phyloP scores from a whole-genome alignment of 2,797 vertebrate genomes.

The Alca torda region DNA sequence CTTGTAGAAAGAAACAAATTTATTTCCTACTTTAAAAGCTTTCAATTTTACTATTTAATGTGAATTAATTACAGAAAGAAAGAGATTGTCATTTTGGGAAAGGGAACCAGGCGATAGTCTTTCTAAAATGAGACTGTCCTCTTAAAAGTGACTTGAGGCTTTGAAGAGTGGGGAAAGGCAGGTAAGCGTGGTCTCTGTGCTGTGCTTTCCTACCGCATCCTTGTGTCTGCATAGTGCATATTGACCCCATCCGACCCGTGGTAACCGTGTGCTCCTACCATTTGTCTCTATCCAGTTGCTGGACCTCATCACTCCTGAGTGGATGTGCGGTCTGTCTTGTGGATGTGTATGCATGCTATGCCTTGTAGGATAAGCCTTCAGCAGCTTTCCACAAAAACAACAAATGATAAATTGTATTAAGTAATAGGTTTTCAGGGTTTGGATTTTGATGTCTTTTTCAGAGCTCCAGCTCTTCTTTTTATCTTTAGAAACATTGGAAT shows the following conservation, averaged over 20 bases:
- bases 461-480: slow-evolving; percentile 26
- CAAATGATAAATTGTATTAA: background rate
- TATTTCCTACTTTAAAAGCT: background rate
- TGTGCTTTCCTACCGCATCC: background rate
- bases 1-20: background rate
- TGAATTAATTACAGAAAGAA: background rate
- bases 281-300: background rate
- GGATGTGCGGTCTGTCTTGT: background rate
- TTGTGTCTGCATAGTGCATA: background rate
- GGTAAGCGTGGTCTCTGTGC: background rate
- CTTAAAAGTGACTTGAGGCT: background rate
- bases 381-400: background rate
- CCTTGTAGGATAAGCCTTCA: background rate
- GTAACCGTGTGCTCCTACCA: background rate
- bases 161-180: background rate
- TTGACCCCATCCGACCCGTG: fast-evolving
- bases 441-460: slow-evolving; percentile 11
- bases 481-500: slow-evolving; percentile 36
- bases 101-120: background rate
- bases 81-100: background rate
- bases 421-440: slow-evolving; percentile 22
- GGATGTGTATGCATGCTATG: background rate
- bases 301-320: background rate
- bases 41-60: background rate
- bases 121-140: background rate